Base-by-base conservation (phyloP, 2,113 vertebrate species). In the Gadus macrocephalus region DNA sequence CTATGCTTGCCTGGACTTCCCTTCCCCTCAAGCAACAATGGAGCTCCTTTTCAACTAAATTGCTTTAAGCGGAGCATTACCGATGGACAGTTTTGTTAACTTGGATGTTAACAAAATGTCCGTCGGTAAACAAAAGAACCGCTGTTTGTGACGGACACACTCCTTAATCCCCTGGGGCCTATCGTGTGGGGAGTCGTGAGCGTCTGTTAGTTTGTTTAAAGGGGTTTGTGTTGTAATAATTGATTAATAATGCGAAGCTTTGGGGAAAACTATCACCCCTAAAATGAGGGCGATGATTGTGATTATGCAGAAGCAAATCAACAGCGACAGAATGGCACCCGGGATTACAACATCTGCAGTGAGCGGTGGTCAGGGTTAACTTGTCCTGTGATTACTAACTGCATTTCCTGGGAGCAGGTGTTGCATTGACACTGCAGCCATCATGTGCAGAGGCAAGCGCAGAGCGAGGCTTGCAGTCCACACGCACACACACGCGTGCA, bases 281-380 rank as follows among this genome's bases (percentile, higher is more conserved):
- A 86, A 87, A 90, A 88, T 87, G 86, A 90, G 86, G 83, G 65
- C 67, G 78, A 81, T 78, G 81, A 83, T 84, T 80, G 81, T 75
- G 82, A 67, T 73, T 14, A 84, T 66, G 78, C 76, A 77, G 76
- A 74, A 73, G 77, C 81, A 87, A 90, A 90, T 86, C 79, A 82
- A 81, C 82, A 77, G 77, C 68, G 85, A 86, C 87, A 84, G 83
- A 85, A 66, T 20, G 65, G 84, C 89, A 86, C 81, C 66, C 17
- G 88, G 87, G 89, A 89, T 77, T 86, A 80, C 79, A 90, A 87
- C 85, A 90, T 90, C 90, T 91, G 90, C 88, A 88, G 86, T 59
- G 25, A 71, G 81, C 15, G 70, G 73, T 87, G 88, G 88, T 89
- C 81, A 81, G 87, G 90, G 90, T 91, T 89, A 91, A 89, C 83